Base-by-base conservation (phyloP, 2,888 invertebrate genomes). In the Scaptomyza parva region DNA sequence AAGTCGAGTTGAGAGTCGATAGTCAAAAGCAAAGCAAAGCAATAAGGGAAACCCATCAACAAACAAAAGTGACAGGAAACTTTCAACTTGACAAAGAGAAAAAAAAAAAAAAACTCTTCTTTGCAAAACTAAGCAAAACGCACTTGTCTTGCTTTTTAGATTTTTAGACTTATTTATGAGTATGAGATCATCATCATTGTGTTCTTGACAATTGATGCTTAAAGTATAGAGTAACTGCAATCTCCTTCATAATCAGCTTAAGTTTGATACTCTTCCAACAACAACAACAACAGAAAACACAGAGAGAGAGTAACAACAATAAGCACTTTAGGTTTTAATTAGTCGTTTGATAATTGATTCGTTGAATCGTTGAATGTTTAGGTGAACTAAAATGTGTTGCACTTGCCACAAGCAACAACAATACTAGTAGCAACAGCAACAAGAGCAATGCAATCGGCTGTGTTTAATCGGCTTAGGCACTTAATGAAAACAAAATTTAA, bases 401-500 rank as follows among this genome's bases (percentile, higher is more conserved):
- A 37, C 11, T 5, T n/a, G 50, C 50, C 24, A 14, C 53, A 47
- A 45, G 18, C 28, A 45, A 18, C 37, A 37, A 8, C 35, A n/a
- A n/a, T n/a, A n/a, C n/a, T n/a, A n/a, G n/a, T n/a, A n/a, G n/a
- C n/a, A 37, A 12, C 17, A 8, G 18, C 18, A n/a, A 18, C 28
- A 47, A 18, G 26, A 44, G 12, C 18, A 54, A 17, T 35, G n/a
- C n/a, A n/a, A n/a, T n/a, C n/a, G n/a, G n/a, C n/a, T n/a, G n/a
- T n/a, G 22, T 35, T 33, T 14, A 41, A 68, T 44, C 61, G 41
- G 55, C 68, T 69, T 45, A 60, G 14, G 62, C 50, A 44, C 37
- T 51, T 30, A 44, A 37, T 47, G 18, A 59, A 33, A 22, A 12
- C 2, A 61, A 24, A 17, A 43, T 39, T 55, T 26, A 65, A 72